phyloP scores from a whole-genome alignment of 1,140 invertebrate species.

The Teleogryllus occipitalis region DNA sequence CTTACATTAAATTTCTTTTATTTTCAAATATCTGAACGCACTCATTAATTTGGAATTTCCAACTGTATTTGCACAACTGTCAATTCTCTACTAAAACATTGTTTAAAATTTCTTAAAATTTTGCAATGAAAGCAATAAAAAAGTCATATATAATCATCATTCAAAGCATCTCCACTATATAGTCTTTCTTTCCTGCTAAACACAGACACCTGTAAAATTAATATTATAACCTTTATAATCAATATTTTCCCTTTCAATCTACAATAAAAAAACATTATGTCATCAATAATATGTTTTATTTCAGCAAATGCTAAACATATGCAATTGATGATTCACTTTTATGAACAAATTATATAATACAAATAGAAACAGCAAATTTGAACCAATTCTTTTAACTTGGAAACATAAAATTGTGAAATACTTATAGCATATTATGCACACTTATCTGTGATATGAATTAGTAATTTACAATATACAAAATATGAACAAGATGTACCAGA shows the following conservation, averaged over 20 bases:
- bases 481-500: neutral
- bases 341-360: constrained; percentile 6
- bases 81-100: no score
- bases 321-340: neutral
- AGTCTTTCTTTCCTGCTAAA: no score
- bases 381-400: neutral
- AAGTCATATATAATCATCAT: no score
- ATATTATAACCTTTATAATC: no score
- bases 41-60: no score
- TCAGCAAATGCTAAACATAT: neutral
- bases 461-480: neutral
- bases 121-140: no score
- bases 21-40: no score
- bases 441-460: neutral
- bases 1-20: no score
- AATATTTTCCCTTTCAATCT: neutral
- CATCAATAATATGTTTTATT: neutral
- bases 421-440: neutral
- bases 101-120: no score
- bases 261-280: neutral
- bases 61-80: no score
- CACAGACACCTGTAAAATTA: no score
- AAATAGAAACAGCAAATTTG: constrained; percentile 1
- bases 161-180: no score
- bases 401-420: neutral